Base-by-base conservation (phyloP, 2,113 vertebrate species). In the Crotalus viridis region DNA sequence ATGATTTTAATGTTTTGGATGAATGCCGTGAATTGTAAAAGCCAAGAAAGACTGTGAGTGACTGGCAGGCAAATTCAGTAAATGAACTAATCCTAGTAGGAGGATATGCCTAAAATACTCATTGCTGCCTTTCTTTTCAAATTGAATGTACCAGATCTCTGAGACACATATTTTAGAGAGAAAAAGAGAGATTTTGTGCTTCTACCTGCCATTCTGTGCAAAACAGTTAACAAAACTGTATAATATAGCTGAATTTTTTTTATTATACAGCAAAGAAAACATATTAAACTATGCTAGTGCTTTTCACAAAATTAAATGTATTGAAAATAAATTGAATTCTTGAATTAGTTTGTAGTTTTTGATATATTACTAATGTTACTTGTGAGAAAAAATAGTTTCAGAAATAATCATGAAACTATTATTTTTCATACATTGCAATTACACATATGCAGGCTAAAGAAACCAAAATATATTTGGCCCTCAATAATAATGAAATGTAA, bases 61-160 rank as follows among this genome's bases (percentile, higher is more conserved):
- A 56, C 91, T 93, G 46, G 39, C 94, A n/a, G 92, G 55, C 24
- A 87, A 88, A 92, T 96, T 94, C 93, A 95, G 94, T 91, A 93
- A 94, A 94, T 92, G 0, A 93, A 61, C 90, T 92, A 93, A 48
- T 52, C 26, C 52, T 51, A 61, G 15, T 89, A 95, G 39, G 52
- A 74, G 81, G n/a, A 85, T 52, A 28, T 51, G 33, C 85, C 85
- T 59, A n/a, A 91, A 64, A 94, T 90, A 85, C 61, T 91, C 12
- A 10, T 17, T 5, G 4, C 5, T 24, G 0, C 43, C 57, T 94
- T 54, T 90, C 88, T 85, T 39, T 51, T 13, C 8, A 90, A 61
- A 46, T 28, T 48, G 22, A 51, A 8, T 10, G 33, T 81, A 43
- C 13, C 87, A 89, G 21, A 88, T 21, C 57, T 81, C 28, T 61